Evolutionary conservation across 2,797 vertebrate genomes (phyloP), one percentile per base, ranked within the genome.

Genomic region (Falco columbarius): DNA sequence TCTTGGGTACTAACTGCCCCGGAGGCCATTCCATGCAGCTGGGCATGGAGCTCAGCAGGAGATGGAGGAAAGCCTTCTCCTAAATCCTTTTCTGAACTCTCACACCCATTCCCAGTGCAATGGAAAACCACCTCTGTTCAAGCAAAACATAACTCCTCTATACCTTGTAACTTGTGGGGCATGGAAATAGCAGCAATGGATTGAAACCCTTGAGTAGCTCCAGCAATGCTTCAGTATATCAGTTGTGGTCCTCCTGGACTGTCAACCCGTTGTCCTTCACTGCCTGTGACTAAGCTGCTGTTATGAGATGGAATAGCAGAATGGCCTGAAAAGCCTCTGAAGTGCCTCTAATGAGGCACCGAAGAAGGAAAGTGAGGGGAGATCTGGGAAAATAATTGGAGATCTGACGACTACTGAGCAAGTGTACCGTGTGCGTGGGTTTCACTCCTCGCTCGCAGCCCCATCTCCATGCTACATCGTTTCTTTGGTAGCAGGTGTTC

Each of bases 351-450:
- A 61, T 10, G 24, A 44, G 23, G n/a, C 30, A n/a, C 16, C 22
- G 27, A 55, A 29, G 54, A 73, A 40, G 38, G n/a, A 40, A 67
- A 83, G 17, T 6, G 4, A 26, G 54, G 40, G 27, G 11, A 47
- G 22, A 71, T 21, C 8, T 51, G 55, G 55, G 81, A 32, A 67
- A 74, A n/a, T 8, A 24, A 30, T 3, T 38, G 32, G 62, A 46
- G 17, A 40, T 32, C 4, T 49, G 46, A 46, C 13, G 49, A 5
- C 15, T 34, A 32, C 32, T 34, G 59, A 30, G 58, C 34, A 26
- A 29, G 22, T 1, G 14, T 13, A 6, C 20, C 14, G 30, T 2
- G 14, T n/a, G 32, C 5, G 0, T 12, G 22, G 21, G 4, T 34
- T 34, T 52, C 11, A 3, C 27, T 36, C 4, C 2, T 5, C 0